Conservation (phyloP, 2,888 invertebrate genomes). For the Parasteatoda lunata region DNA sequence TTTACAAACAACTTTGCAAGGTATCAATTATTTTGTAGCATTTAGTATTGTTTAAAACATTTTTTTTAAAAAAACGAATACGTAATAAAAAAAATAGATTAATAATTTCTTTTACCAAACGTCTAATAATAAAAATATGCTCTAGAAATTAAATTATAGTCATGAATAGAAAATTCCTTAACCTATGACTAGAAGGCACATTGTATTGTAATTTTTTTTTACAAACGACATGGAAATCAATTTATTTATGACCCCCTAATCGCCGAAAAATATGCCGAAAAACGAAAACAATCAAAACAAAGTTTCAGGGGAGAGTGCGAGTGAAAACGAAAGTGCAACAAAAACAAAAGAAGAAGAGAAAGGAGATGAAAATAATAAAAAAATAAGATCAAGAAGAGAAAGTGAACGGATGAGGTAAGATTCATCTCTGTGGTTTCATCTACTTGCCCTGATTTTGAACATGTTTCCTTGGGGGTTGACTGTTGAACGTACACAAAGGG, state of each 20-base stretch:
- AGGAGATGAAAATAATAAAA: slow-evolving; percentile 2
- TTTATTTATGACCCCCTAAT: slow-evolving; percentile 16
- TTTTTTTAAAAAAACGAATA: too few species aligned
- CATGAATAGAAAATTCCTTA: too few species aligned
- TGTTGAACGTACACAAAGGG: not conserved
- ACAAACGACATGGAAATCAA: not conserved
- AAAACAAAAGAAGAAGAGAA: not conserved
- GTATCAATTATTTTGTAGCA: too few species aligned
- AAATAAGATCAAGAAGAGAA: slow-evolving; percentile 18
- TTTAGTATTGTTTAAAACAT: too few species aligned
- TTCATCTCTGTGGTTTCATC: slow-evolving; percentile 35
- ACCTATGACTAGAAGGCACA: too few species aligned
- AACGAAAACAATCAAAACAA: slow-evolving; percentile 43
- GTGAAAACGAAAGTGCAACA: not conserved
- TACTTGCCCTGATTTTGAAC: slow-evolving; percentile 65
- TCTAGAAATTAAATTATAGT: too few species aligned
- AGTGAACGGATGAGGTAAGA: slow-evolving; percentile 56
- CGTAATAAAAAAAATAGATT: too few species aligned
- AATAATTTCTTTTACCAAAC: too few species aligned
- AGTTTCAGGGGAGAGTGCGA: slow-evolving; percentile 9
- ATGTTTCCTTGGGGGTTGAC: slow-evolving; percentile 29
- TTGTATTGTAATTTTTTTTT: not conserved
- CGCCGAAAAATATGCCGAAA: slow-evolving; percentile 1
- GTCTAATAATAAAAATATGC: too few species aligned
- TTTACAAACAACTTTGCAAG: too few species aligned